These are phyloP conservation scores for Amphimedon queenslandica DNA, from an alignment of 37 sponge, comb jelly and placozoan genomes.

Conservation along the genomic window DNA sequence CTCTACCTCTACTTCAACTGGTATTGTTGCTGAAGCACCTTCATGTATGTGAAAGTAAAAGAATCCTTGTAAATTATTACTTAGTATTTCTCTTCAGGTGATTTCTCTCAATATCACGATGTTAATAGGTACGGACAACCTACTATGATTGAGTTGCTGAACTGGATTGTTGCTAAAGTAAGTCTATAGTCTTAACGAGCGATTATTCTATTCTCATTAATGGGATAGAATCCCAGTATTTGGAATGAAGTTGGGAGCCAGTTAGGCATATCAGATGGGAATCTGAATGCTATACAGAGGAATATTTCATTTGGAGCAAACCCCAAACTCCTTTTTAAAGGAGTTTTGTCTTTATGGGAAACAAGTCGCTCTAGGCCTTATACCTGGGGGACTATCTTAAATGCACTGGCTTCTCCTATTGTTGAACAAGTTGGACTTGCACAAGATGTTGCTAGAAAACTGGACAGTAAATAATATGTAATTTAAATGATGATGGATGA, in stretches of 20 bases:
- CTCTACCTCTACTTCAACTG: too few relatives aligned
- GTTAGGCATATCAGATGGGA: neutral
- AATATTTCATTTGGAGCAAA: neutral
- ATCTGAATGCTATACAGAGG: neutral
- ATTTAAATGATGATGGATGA: too few relatives aligned
- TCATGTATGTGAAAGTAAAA: too few relatives aligned
- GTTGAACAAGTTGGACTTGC: neutral
- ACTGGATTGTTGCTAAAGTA: neutral
- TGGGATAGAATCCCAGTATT: neutral
- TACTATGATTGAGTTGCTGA: neutral
- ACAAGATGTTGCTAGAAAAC: neutral
- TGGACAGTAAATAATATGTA: too few relatives aligned
- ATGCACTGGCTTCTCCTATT: neutral
- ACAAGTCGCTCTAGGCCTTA: neutral
- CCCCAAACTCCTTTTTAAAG: neutral
- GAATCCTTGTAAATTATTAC: too few relatives aligned
- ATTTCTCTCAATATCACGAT: neutral
- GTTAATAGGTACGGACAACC: neutral
- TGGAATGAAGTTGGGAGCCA: neutral
- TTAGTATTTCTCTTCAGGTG: too few relatives aligned
- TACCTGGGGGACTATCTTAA: neutral
- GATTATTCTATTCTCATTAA: neutral
- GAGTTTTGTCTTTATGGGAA: neutral
- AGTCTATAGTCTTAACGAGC: neutral
- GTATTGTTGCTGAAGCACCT: too few relatives aligned